Evolutionary conservation across 2,797 vertebrate genomes (phyloP).

Genomic region (Avahi laniger): DNA sequence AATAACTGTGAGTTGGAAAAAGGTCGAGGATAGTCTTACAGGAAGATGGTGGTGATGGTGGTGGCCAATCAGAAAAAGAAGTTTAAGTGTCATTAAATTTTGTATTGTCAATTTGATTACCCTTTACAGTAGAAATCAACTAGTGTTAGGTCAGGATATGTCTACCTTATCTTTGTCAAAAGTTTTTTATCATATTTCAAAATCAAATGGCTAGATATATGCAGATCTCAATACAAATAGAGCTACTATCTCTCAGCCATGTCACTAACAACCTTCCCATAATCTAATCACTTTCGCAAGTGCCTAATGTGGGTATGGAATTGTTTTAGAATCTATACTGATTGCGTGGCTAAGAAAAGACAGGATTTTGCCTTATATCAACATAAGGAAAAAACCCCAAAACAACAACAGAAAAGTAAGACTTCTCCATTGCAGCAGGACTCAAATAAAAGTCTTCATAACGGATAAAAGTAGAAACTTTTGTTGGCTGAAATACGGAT

Average conservation of each 20-base stretch:
- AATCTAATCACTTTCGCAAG: neutral
- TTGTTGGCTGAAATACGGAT: neutral
- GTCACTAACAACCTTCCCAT: neutral
- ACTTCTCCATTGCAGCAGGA: neutral
- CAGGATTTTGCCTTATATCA: neutral
- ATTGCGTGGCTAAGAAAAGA: neutral
- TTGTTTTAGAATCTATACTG: neutral
- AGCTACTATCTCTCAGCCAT: neutral
- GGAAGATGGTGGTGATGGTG: neutral
- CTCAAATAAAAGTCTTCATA: neutral
- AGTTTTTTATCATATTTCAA: neutral
- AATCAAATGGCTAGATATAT: neutral
- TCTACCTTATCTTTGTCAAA: neutral
- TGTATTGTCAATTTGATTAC: neutral
- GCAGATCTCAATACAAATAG: neutral
- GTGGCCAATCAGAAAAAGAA: neutral
- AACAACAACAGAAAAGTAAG: neutral
- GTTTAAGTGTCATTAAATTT: neutral
- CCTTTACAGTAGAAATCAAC: neutral
- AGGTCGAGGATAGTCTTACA: neutral
- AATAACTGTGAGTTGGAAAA: neutral
- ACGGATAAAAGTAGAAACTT: neutral
- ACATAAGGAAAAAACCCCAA: neutral
- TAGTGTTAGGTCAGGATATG: neutral
- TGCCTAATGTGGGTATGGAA: neutral